phyloP scores from a whole-genome alignment of 1,140 invertebrate species.

The Mycetomoellerius zeteki region DNA sequence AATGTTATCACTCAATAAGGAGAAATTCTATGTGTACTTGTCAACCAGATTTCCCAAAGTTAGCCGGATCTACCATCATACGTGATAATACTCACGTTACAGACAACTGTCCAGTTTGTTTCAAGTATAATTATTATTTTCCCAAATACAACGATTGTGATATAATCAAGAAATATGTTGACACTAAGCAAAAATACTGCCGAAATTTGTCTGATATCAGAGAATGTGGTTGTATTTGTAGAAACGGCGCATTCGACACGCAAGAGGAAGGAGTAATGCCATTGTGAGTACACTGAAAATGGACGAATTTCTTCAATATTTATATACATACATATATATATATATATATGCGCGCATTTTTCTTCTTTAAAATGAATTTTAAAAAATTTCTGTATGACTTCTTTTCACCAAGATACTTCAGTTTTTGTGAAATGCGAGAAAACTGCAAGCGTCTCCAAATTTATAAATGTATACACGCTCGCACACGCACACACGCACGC shows the following conservation, averaged over 20 bases:
- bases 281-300: conserved; percentile 70
- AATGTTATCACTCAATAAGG: conserved; percentile 17
- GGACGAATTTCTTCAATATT: not conserved
- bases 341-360: too few relatives aligned
- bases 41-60: not conserved
- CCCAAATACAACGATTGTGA: conserved; percentile 46
- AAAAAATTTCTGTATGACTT: too few relatives aligned
- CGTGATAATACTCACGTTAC: conserved; percentile 73
- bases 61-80: not conserved
- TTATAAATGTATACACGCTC: too few relatives aligned
- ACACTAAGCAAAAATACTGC: conserved; percentile 1
- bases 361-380: too few relatives aligned
- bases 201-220: not conserved
- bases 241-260: conserved; percentile 62
- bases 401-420: too few relatives aligned
- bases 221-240: conserved; percentile 37
- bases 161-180: not conserved
- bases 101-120: conserved; percentile 82
- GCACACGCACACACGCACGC: too few relatives aligned
- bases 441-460: too few relatives aligned
- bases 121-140: conserved; percentile 83
- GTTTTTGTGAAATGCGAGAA: too few relatives aligned
- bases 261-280: conserved; percentile 64
- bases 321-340: not conserved
- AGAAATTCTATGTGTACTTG: not conserved